Conservation (phyloP, 2,888 invertebrate species). For the Galeruca laticollis region DNA sequence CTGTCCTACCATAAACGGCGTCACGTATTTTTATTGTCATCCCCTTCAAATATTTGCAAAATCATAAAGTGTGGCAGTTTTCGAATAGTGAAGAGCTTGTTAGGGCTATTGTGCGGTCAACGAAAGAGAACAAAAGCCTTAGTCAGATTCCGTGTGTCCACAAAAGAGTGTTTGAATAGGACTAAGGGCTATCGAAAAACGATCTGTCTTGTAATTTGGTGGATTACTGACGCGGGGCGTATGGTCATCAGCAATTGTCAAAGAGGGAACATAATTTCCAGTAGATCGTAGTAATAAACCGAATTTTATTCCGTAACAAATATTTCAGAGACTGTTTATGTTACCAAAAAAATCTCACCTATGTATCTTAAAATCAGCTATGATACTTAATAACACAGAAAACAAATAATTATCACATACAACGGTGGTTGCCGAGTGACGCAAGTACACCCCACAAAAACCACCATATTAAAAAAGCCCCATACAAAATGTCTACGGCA, state of each 20-base stretch:
- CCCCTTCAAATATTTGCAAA: constrained; percentile 47
- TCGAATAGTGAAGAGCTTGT: constrained; percentile 51
- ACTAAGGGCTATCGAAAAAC: constrained; percentile 54
- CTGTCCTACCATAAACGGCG: constrained; percentile 33
- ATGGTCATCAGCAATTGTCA: constrained; percentile 37
- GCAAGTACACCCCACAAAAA: no score
- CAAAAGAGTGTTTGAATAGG: constrained; percentile 50
- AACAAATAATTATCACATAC: no score
- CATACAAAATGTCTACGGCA: no score
- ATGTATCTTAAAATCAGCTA: no score
- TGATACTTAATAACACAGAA: no score
- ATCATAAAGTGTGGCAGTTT: constrained; percentile 44
- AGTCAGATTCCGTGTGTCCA: constrained; percentile 46
- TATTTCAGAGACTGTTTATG: no score
- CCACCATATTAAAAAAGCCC: no score
- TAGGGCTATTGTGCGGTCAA: constrained; percentile 52
- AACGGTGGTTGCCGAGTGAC: no score
- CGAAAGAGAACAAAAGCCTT: constrained; percentile 35
- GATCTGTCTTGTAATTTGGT: constrained; percentile 58
- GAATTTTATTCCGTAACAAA: no score
- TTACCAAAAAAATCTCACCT: no score
- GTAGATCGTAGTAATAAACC: background rate
- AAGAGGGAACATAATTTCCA: background rate
- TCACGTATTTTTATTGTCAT: constrained; percentile 28
- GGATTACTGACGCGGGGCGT: constrained; percentile 56